Percentiles rank a stretch among this genome's conserved stretches.
Evolutionary conservation across 2,113 vertebrate species (phyloP).

Genomic region (Beaufortia kweichowensis): DNA sequence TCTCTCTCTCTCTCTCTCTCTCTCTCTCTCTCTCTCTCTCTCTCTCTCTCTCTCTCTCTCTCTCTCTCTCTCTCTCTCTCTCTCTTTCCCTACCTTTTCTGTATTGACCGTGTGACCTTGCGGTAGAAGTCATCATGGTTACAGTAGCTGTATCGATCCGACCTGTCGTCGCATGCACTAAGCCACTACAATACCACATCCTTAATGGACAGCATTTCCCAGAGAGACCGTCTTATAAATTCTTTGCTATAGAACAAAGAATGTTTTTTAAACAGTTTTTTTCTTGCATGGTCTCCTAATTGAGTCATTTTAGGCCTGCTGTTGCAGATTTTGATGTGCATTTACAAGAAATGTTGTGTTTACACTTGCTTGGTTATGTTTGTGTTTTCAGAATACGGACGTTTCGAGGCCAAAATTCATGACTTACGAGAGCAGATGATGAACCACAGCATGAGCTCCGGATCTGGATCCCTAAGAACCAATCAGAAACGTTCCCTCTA

Average conservation of each 20-base stretch:
- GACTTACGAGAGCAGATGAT: slow-evolving; percentile 99
- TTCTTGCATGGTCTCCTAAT: not conserved
- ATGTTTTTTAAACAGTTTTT: no score
- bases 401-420: slow-evolving; percentile 98
- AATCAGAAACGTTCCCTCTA: slow-evolving; percentile 97
- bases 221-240: not conserved
- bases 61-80: not conserved
- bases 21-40: not conserved
- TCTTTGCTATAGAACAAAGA: not conserved
- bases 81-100: not conserved
- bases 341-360: not conserved
- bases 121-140: not conserved
- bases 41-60: not conserved
- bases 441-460: slow-evolving; percentile 99
- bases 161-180: slow-evolving; percentile 24
- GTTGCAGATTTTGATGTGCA: not conserved
- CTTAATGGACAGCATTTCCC: slow-evolving; percentile 26
- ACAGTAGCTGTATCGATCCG: slow-evolving; percentile 32
- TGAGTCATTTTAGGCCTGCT: not conserved
- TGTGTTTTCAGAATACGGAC: slow-evolving; percentile 86
- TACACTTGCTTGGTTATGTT: slow-evolving; percentile 31
- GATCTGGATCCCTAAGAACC: slow-evolving; percentile 92
- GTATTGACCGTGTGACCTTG: slow-evolving; percentile 41
- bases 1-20: not conserved
- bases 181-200: slow-evolving; percentile 7